These are phyloP conservation scores for Amphipoea lucens DNA, from an alignment of 2,888 invertebrate species.

Conservation along the genomic window DNA sequence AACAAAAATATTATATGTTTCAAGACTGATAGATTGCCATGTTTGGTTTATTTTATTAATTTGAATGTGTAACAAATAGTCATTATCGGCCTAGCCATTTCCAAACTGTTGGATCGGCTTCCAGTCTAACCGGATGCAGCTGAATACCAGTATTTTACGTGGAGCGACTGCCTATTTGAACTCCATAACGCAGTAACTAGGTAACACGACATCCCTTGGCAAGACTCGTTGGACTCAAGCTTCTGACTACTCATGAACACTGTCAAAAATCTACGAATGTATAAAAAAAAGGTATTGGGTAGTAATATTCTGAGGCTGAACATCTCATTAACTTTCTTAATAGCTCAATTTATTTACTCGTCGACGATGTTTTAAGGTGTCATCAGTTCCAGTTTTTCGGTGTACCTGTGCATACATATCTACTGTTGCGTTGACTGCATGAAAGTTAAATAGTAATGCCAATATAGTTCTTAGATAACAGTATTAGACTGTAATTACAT, in stretches of 20 bases:
- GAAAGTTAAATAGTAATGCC: background rate
- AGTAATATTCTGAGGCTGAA: background rate
- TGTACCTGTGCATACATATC: background rate
- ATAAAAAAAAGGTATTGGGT: background rate
- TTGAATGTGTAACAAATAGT: background rate
- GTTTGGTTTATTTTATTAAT: background rate
- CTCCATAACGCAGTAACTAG: background rate
- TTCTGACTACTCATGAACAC: background rate
- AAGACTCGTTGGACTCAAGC: background rate
- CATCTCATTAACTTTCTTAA: background rate
- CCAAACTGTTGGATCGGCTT: background rate
- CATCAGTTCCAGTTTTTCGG: background rate
- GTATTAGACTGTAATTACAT: conserved; percentile 17
- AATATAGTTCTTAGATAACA: conserved; percentile 25
- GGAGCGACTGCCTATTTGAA: background rate
- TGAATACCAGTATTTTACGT: background rate
- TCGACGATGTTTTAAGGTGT: background rate
- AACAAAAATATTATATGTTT: background rate
- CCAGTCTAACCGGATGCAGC: background rate
- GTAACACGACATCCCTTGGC: background rate
- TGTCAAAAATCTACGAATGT: background rate
- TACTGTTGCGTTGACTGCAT: background rate
- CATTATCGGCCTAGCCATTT: background rate
- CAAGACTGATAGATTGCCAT: background rate
- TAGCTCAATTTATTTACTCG: background rate